Conservation (phyloP, 2,113 vertebrate genomes). For the Cottus gobio region DNA sequence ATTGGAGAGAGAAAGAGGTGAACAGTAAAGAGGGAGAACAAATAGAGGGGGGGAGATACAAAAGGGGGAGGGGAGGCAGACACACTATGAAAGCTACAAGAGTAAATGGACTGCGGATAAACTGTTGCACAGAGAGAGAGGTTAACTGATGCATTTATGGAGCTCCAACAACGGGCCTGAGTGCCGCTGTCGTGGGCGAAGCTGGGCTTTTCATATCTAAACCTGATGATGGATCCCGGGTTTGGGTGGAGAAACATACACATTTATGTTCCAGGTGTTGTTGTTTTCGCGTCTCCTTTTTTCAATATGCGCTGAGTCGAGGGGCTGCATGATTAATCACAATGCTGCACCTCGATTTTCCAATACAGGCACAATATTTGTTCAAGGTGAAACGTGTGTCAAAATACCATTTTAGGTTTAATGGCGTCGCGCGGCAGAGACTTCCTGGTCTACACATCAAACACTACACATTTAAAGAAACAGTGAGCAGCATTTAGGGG, state of each 20-base stretch:
- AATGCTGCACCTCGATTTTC: neutral
- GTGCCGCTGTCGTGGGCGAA: conserved; percentile 38
- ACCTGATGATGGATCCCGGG: neutral
- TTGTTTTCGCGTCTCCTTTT: neutral
- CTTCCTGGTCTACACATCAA: no score
- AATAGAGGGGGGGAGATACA: conserved; percentile 34
- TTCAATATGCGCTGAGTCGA: neutral
- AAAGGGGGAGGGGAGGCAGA: conserved; percentile 6
- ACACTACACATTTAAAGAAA: no score
- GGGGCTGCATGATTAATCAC: no score
- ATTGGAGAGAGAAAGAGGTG: conserved; percentile 42
- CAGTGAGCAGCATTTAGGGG: no score
- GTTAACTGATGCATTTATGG: conserved; percentile 58
- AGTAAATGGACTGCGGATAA: conserved; percentile 48
- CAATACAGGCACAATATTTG: neutral
- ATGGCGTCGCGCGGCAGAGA: neutral
- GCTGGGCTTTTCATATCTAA: conserved; percentile 13
- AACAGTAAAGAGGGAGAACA: conserved; percentile 34
- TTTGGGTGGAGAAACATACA: neutral
- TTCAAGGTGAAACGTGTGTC: neutral
- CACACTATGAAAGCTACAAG: conserved; percentile 16
- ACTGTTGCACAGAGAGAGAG: conserved; percentile 33
- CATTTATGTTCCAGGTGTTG: neutral
- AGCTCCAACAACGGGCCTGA: conserved; percentile 54
- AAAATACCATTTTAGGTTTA: neutral